Evolutionary conservation across 2,888 invertebrate genomes (phyloP), one percentile per base, ranked within the genome.

Genomic region (Morpho achilles): DNA sequence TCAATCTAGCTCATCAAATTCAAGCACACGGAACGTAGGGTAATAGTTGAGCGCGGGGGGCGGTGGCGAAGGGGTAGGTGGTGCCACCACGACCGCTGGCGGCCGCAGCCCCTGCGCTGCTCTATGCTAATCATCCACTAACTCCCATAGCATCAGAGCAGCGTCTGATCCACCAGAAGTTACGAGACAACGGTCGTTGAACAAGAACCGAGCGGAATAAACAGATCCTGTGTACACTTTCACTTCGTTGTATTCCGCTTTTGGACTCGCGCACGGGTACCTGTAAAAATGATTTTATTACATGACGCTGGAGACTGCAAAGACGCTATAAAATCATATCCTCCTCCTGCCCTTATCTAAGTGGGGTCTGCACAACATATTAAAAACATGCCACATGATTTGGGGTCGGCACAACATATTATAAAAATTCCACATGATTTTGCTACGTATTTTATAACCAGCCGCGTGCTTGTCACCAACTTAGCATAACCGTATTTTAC

Each of bases 141-240:
- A 87, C 83, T 96, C 96, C 97, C 97, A 98, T 66, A 97, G 93
- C 95, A 98, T 96, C 45, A 98, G 92, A 7, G 96, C 95, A 39
- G 97, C 97, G 77, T 97, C 97, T 65, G 94, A 93, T 42, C 97
- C 97, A 3, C 98, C 97, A 8, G 96, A 94, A 16, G 96, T 96
- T 56, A 97, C 94, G 61, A 97, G 89, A 73, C 95, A 96, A 56
- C 96, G 94, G 82, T 97, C 97, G 75, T 97, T 97, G 87, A 94
- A 96, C 16, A 97, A 91, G 87, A 98, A 98, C 48, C 96, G 92
- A 0, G 95, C 94, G 61, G 94, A 93, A 44, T 95, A 95, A 52
- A 98, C 92, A 69, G 95, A 93, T 41, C 96, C 95, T 44, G 96
- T 96, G 91, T 97, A 97, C 0, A 96, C 95, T 82, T 97, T 97